phyloP scores from a whole-genome alignment of 2,888 invertebrate species.

The Tridacna gigas region DNA sequence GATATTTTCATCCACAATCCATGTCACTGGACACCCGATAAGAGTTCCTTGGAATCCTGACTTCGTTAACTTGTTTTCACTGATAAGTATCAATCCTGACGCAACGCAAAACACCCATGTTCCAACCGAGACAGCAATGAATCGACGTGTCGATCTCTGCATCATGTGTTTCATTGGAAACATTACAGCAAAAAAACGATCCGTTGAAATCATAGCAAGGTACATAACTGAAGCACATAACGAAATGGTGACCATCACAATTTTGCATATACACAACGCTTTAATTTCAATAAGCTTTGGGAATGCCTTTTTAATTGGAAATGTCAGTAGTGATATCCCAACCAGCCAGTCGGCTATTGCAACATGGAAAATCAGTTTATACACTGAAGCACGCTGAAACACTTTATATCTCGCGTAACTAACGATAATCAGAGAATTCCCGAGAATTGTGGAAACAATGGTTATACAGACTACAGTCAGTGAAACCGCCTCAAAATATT shows the following conservation, averaged over 20 bases:
- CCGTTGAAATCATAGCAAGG: neutral
- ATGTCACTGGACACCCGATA: neutral
- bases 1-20: neutral
- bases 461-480: neutral
- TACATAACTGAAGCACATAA: neutral
- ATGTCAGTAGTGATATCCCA: neutral
- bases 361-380: constrained; percentile 2
- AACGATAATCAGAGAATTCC: neutral
- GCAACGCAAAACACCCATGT: neutral
- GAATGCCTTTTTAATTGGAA: neutral
- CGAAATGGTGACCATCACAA: neutral
- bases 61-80: neutral
- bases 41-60: neutral
- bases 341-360: neutral
- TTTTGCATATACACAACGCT: neutral
- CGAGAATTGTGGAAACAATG: neutral
- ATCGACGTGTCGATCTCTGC: neutral
- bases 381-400: neutral
- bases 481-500: neutral
- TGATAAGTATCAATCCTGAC: neutral
- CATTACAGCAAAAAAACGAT: neutral
- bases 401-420: neutral
- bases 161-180: neutral
- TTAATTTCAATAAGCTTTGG: neutral
- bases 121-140: neutral